phyloP scores from a whole-genome alignment of 2,797 vertebrate genomes.

The Heterohyrax brucei region DNA sequence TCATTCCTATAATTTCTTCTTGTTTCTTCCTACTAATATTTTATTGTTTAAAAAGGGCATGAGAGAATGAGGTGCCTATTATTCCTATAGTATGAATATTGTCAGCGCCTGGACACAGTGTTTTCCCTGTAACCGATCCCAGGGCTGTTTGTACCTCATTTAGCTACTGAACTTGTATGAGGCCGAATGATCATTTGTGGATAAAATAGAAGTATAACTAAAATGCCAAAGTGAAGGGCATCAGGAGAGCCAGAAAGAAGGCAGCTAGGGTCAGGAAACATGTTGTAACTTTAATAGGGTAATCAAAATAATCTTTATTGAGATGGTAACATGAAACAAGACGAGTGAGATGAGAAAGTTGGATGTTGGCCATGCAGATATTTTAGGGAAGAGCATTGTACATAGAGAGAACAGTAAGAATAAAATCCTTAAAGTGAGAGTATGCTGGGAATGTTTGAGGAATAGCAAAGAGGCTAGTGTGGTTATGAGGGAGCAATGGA shows the following conservation, averaged over 20 bases:
- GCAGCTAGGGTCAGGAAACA: not conserved
- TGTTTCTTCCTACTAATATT: conserved; percentile 45
- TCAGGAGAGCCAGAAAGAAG: conserved; percentile 27
- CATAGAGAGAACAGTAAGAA: not conserved
- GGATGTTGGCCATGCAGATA: conserved; percentile 9
- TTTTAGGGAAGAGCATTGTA: not conserved
- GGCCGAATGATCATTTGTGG: conserved; percentile 49
- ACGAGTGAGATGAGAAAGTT: conserved; percentile 14
- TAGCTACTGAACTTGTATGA: conserved; percentile 62
- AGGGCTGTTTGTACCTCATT: conserved; percentile 13
- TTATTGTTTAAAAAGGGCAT: conserved; percentile 26
- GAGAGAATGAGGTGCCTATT: not conserved
- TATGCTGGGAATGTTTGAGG: not conserved
- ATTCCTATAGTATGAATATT: not conserved
- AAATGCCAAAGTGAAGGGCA: conserved; percentile 41
- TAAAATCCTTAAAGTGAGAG: not conserved
- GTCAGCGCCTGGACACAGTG: not conserved
- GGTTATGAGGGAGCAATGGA: not conserved
- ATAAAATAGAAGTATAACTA: conserved; percentile 38
- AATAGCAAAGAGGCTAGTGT: not conserved
- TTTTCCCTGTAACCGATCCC: conserved; percentile 41
- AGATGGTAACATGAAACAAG: conserved; percentile 47
- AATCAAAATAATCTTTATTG: conserved; percentile 47
- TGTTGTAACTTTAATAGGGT: conserved; percentile 7
- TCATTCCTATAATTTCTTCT: conserved; percentile 16